A percentile compares a stretch with the other conserved stretches of the same genome.
Evolutionary conservation across 2,888 invertebrate genomes (phyloP).

Genomic region (Trichopria drosophilae): DNA sequence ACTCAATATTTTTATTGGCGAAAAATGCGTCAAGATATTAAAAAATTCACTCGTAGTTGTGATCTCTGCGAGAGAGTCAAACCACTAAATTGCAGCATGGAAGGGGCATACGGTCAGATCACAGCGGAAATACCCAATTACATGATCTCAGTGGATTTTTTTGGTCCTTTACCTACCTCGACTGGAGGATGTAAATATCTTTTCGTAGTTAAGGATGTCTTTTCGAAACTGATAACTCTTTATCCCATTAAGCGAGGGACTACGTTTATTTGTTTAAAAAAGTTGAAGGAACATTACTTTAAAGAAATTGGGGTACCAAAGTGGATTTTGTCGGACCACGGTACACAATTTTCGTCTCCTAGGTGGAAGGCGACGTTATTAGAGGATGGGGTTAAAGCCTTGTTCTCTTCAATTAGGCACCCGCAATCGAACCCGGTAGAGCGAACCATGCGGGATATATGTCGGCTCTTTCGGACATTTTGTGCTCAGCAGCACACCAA

Average conservation of each 20-base stretch:
- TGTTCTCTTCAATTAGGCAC: not conserved
- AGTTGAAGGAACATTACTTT: no score
- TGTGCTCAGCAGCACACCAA: no score
- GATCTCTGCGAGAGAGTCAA: not conserved
- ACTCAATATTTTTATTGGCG: not conserved
- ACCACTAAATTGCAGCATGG: not conserved
- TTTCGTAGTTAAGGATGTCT: not conserved
- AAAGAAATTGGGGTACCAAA: no score
- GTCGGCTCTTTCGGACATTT: no score
- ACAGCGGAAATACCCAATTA: not conserved
- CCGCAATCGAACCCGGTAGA: not conserved
- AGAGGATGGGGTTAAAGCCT: not conserved
- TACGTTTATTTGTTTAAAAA: not conserved
- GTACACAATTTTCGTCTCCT: not conserved
- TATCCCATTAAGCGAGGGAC: not conserved
- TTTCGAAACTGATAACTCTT: not conserved
- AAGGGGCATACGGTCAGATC: not conserved
- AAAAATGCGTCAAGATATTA: not conserved
- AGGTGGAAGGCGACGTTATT: not conserved
- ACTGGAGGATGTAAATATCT: not conserved
- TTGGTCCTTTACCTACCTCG: not conserved
- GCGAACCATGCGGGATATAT: not conserved
- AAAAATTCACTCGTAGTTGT: not conserved
- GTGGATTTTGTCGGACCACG: not conserved
- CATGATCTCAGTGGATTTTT: not conserved